phyloP scores from a whole-genome alignment of 2,797 vertebrate genomes.

The Oreochromis grahami region DNA sequence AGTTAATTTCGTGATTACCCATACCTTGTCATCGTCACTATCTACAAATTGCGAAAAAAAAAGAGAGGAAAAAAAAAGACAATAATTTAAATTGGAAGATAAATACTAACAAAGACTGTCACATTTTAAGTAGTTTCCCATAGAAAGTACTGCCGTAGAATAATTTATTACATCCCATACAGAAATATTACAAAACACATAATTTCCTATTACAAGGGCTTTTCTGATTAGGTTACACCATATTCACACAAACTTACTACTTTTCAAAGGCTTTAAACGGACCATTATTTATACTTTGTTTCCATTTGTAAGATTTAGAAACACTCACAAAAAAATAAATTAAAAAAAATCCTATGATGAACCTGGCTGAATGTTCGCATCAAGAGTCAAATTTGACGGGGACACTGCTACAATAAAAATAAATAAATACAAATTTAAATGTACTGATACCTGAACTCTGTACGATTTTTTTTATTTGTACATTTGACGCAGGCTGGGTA shows the following conservation, averaged over 20 bases:
- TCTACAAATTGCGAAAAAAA: constrained; percentile 77
- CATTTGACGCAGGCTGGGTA: not conserved
- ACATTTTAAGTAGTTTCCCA: constrained; percentile 77
- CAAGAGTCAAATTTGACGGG: not conserved
- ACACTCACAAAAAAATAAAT: not conserved
- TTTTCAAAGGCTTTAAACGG: constrained; percentile 63
- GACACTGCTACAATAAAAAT: not conserved
- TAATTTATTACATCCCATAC: constrained; percentile 83
- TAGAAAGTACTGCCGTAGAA: constrained; percentile 78
- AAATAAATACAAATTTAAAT: not conserved
- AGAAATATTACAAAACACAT: constrained; percentile 80
- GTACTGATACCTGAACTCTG: not conserved
- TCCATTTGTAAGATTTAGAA: constrained; percentile 11
- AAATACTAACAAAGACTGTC: constrained; percentile 88
- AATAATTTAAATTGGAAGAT: constrained; percentile 95
- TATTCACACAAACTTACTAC: constrained; percentile 71
- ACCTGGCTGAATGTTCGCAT: constrained; percentile 13
- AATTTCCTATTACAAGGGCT: constrained; percentile 62
- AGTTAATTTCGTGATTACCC: constrained; percentile 77
- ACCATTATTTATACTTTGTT: constrained; percentile 43
- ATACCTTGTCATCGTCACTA: constrained; percentile 80
- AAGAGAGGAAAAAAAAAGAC: constrained; percentile 77
- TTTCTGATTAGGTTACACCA: constrained; percentile 59
- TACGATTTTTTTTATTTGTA: not conserved
- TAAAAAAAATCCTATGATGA: constrained; percentile 7